Percentiles rank a stretch among this genome's conserved stretches.
These are phyloP conservation scores for Psittacula cyanocephala DNA, from an alignment of 2,113 vertebrate genomes.

Conservation along the genomic window DNA sequence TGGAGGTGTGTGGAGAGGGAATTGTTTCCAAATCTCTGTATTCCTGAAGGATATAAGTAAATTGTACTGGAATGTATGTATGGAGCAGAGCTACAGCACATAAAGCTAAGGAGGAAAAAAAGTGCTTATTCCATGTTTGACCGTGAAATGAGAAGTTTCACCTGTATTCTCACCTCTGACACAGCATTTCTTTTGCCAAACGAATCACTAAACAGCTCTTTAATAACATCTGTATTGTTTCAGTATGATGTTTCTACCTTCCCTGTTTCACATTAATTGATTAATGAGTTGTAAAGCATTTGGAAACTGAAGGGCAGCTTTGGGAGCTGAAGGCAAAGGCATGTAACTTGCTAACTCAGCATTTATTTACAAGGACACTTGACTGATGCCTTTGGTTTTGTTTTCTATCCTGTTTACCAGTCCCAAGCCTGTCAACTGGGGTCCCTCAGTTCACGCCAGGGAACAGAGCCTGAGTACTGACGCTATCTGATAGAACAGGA, in stretches of 20 bases:
- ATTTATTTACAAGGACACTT: background rate
- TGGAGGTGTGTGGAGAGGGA: background rate
- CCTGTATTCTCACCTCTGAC: background rate
- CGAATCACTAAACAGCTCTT: background rate
- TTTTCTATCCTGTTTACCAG: background rate
- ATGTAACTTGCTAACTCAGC: background rate
- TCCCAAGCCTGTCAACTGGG: background rate
- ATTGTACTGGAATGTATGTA: background rate
- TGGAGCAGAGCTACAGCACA: background rate
- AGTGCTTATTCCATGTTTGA: background rate
- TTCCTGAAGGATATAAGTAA: background rate
- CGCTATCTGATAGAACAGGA: accelerated
- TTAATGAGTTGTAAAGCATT: background rate
- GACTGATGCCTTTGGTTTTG: background rate
- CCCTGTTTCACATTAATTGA: background rate
- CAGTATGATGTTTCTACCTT: background rate
- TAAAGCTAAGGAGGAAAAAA: background rate
- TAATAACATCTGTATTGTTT: background rate
- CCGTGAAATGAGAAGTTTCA: background rate
- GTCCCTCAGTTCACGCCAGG: accelerated
- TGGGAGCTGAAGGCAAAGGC: background rate
- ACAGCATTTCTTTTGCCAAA: background rate
- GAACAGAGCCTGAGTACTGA: background rate
- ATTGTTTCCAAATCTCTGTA: background rate
- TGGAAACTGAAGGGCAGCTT: background rate